Evolutionary conservation across 2,113 vertebrate genomes (phyloP).

Genomic region (Mesitornis unicolor): DNA sequence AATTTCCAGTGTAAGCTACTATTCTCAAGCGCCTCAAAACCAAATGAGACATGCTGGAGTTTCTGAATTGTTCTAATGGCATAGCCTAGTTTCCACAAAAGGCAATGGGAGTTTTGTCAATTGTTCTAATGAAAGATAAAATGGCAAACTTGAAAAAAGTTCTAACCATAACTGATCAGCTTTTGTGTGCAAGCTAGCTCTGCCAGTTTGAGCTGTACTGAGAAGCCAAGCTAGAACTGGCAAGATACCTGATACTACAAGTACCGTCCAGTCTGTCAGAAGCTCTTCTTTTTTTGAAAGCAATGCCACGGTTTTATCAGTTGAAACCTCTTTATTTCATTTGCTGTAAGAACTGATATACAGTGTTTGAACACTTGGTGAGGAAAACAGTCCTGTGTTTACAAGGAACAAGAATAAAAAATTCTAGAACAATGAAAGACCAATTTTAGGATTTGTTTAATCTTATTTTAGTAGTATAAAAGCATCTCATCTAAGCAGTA

Average conservation of each 20-base stretch:
- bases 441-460: neutral
- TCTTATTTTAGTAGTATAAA: neutral
- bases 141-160: neutral
- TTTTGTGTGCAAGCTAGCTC: neutral
- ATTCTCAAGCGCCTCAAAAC: neutral
- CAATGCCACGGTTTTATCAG: neutral
- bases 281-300: neutral
- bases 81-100: neutral
- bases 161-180: neutral
- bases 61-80: neutral
- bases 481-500: neutral
- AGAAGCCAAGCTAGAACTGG: neutral
- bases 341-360: neutral
- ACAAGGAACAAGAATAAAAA: neutral
- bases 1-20: neutral
- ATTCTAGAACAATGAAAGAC: neutral
- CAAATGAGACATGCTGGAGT: neutral
- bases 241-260: neutral
- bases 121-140: neutral
- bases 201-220: neutral
- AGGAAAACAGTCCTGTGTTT: neutral
- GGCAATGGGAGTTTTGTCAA: neutral
- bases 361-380: neutral
- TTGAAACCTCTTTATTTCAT: neutral
- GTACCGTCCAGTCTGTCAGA: neutral